phyloP scores from a whole-genome alignment of 2,797 vertebrate genomes.

The Phoeniculus purpureus region DNA sequence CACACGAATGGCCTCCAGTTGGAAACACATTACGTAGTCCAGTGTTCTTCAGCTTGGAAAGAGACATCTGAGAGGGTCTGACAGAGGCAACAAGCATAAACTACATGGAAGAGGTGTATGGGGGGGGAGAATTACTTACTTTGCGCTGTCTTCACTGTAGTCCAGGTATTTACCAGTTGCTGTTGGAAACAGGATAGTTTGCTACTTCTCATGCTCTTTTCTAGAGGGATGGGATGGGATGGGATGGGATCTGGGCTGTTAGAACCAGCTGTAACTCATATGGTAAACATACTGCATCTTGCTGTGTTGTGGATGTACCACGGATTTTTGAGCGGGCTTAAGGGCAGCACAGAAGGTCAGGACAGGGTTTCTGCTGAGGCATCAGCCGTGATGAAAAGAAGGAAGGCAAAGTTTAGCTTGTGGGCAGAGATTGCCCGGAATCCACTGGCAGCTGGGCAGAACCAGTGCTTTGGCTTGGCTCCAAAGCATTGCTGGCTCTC shows the following conservation, averaged over 20 bases:
- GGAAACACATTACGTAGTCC: neutral
- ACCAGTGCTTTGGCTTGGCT: conserved; percentile 42
- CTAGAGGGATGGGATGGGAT: neutral
- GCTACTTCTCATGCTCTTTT: neutral
- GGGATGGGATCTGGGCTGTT: neutral
- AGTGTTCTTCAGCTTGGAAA: neutral
- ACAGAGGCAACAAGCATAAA: neutral
- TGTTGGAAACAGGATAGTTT: neutral
- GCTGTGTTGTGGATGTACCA: neutral
- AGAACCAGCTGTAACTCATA: neutral
- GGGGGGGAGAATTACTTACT: neutral
- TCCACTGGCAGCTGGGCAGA: conserved; percentile 46
- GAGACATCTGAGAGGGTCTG: neutral
- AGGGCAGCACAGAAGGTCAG: conserved; percentile 48
- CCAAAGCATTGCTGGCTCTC: conserved; percentile 25
- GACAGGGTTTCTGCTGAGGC: conserved; percentile 19
- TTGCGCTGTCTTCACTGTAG: neutral
- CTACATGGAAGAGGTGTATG: neutral
- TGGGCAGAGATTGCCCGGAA: conserved; percentile 68
- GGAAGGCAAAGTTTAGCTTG: conserved; percentile 46
- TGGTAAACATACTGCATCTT: neutral
- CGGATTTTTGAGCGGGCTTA: conserved; percentile 25
- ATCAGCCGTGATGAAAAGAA: conserved; percentile 56
- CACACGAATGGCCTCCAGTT: neutral
- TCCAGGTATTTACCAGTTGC: neutral